Base-by-base conservation (phyloP, 1,140 invertebrate genomes). In the Drosophila busckii region DNA sequence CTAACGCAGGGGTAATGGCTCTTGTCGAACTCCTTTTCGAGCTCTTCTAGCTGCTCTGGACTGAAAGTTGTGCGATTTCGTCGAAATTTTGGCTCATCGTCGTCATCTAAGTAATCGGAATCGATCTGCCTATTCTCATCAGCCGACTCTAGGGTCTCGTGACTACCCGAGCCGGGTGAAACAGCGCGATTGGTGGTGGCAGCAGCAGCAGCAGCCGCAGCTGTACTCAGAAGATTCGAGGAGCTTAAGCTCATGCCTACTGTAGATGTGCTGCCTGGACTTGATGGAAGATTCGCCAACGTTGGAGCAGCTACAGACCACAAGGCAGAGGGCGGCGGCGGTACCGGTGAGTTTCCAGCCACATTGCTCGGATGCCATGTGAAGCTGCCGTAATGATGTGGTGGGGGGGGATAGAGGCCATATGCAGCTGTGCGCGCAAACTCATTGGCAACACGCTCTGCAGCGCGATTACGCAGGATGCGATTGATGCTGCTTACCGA, bases 1-100 rank as follows among this genome's bases (percentile, higher is more conserved):
- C 95, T 96, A 2, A 98, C 95, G 85, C 97, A 98, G 1, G 97
- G 97, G 87, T 98, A 98, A 87, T 98, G 97, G 31, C 95, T 97
- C 82, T 97, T 94, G 86, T 97, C 95, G 87, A 98, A 98, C 88
- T 98, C 96, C 83, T 97, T 96, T 86, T 98, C 97, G 52, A 99
- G 88, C 80, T 97, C 95, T 88, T 97, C 95, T 4, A 98, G 89
- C 87, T 98, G 96, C 71, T 98, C 96, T 0, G 96, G 94, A 70
- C 94, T 96, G 85, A 98, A 98, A 1, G 96, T 98, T 0, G 96
- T 98, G 44, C 97, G 91, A 86, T 98, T 97, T 20, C 96, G 89
- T 29, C 97, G 91, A 86, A 97, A 98, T 86, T 96, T 96, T 1
- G 94, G 94, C 85, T 95, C 94, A 85, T 96, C 94, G 1, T 93